phyloP scores from a whole-genome alignment of 2,113 vertebrate species.

The Amazona guildingii region DNA sequence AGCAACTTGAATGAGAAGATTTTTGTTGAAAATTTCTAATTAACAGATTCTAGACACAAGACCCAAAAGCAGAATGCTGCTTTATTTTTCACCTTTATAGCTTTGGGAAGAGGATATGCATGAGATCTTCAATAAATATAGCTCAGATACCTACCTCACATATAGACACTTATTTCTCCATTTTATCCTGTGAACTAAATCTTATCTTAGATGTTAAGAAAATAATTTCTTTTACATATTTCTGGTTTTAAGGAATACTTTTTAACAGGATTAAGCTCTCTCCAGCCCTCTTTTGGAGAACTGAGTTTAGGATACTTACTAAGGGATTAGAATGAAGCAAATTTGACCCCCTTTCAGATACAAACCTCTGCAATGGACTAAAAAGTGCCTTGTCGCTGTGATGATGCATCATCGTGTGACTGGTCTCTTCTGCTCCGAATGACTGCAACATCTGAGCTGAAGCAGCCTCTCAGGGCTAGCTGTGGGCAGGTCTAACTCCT shows the following conservation, averaged over 20 bases:
- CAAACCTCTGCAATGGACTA: neutral
- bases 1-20: neutral
- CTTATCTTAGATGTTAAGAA: neutral
- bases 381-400: neutral
- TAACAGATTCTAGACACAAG: neutral
- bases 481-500: neutral
- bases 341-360: neutral
- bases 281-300: neutral
- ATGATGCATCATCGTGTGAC: rapidly evolving
- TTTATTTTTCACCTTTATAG: neutral
- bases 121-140: neutral
- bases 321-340: neutral
- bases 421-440: neutral
- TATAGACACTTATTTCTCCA: neutral
- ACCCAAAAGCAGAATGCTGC: neutral
- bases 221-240: neutral
- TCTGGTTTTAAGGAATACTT: neutral
- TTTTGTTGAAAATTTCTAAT: neutral
- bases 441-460: neutral
- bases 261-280: neutral
- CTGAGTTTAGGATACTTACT: neutral
- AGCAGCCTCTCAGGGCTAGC: neutral
- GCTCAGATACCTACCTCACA: neutral
- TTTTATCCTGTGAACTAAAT: neutral
- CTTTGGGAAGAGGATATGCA: neutral